Conservation (phyloP, 2,113 vertebrate species). For the Gopherus flavomarginatus region DNA sequence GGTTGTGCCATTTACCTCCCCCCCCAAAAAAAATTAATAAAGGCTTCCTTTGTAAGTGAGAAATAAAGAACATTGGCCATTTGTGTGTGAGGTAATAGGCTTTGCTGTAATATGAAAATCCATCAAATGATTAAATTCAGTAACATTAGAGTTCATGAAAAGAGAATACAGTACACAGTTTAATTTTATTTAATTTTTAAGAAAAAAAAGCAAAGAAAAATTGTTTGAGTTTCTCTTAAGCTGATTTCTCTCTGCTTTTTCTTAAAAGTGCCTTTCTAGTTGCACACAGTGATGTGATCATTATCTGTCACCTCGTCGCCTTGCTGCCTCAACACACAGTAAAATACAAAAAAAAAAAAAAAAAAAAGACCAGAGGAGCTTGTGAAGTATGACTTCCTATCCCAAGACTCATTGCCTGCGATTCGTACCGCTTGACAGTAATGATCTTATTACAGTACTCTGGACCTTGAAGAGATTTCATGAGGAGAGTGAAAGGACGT, state of each 20-base stretch:
- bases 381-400: conserved; percentile 87
- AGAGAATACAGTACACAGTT: conserved; percentile 64
- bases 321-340: conserved; percentile 79
- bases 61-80: conserved; percentile 77
- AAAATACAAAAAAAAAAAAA: conserved; percentile 73
- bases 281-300: conserved; percentile 81
- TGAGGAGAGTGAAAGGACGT: conserved; percentile 82
- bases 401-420: conserved; percentile 85
- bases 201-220: conserved; percentile 47
- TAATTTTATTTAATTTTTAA: conserved; percentile 83
- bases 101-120: conserved; percentile 72
- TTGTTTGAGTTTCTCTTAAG: conserved; percentile 80
- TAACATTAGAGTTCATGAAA: conserved; percentile 75
- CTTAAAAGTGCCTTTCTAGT: conserved; percentile 85
- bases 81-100: conserved; percentile 79
- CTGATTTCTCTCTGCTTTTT: conserved; percentile 79
- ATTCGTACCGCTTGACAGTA: conserved; percentile 87
- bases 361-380: conserved; percentile 75
- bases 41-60: conserved; percentile 65
- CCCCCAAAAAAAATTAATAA: conserved; percentile 32
- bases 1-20: conserved; percentile 26
- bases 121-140: conserved; percentile 77
- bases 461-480: conserved; percentile 88
- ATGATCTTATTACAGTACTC: conserved; percentile 88
- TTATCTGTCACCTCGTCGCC: conserved; percentile 82